These are phyloP conservation scores for Melangyna quadrimaculata DNA, from an alignment of 2,888 invertebrate species.

Conservation along the genomic window DNA sequence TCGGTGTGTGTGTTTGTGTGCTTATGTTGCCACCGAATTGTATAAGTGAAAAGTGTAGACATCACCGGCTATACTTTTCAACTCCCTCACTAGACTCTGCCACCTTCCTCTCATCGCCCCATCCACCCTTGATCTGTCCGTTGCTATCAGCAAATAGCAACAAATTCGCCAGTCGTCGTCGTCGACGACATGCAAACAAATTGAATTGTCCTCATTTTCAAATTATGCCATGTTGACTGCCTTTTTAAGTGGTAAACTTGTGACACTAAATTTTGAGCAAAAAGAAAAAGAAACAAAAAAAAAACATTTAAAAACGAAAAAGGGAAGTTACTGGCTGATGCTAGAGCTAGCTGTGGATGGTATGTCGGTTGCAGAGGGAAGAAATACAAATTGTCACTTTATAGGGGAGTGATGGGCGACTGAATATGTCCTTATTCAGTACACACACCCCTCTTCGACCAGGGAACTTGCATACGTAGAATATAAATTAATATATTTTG, in stretches of 20 bases:
- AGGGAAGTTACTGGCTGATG: not conserved
- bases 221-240: constrained; percentile 69
- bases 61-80: not conserved
- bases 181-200: constrained; percentile 53
- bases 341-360: not conserved
- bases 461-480: constrained; percentile 35
- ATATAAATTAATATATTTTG: constrained; percentile 51
- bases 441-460: no score
- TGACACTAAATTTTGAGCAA: constrained; percentile 60
- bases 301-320: constrained; percentile 15
- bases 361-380: not conserved
- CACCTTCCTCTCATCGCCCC: not conserved
- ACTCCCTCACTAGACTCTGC: not conserved
- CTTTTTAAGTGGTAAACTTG: constrained; percentile 66
- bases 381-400: constrained; percentile 2
- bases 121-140: not conserved
- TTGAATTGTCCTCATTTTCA: constrained; percentile 70
- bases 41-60: constrained; percentile 21
- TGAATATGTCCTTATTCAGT: not conserved
- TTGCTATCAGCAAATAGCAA: constrained; percentile 31
- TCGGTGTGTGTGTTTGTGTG: not conserved
- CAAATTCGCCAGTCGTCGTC: constrained; percentile 28
- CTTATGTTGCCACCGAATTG: not conserved
- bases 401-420: not conserved
- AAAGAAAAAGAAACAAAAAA: not conserved